These are phyloP conservation scores for Orchesellides sinensis DNA, from an alignment of 2,888 invertebrate genomes.

Conservation along the genomic window DNA sequence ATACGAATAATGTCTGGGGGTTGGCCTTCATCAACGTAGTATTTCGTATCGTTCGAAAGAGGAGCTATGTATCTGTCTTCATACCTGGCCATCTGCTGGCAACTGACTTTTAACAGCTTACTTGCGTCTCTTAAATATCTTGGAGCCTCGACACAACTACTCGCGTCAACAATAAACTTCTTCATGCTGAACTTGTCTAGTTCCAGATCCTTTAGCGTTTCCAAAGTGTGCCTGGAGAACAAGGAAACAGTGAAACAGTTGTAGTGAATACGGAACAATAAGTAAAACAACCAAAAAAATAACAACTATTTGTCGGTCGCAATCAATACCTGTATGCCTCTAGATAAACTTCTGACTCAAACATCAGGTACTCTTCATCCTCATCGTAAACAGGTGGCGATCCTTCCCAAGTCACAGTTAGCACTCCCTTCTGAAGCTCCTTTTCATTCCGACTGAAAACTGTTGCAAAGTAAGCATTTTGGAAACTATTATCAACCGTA, in stretches of 20 bases:
- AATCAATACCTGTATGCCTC: constrained; percentile 90
- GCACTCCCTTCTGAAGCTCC: constrained; percentile 81
- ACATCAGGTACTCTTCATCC: constrained; percentile 81
- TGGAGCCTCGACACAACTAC: constrained; percentile 76
- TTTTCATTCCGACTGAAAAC: constrained; percentile 81
- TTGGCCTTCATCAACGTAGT: constrained; percentile 20
- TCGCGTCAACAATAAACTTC: constrained; percentile 82
- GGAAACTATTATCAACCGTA: constrained; percentile 81
- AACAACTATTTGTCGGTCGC: no score
- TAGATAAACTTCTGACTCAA: constrained; percentile 88
- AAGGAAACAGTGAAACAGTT: no score
- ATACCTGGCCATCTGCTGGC: no score
- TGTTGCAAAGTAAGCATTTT: constrained; percentile 82
- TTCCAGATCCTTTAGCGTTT: constrained; percentile 80
- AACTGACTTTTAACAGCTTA: constrained; percentile 37
- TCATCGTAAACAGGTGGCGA: constrained; percentile 53
- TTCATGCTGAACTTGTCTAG: constrained; percentile 82
- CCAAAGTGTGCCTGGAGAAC: constrained; percentile 66
- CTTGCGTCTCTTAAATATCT: constrained; percentile 76
- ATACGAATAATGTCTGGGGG: constrained; percentile 57
- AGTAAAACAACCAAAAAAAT: no score
- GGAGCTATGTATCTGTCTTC: constrained; percentile 44
- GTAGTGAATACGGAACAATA: no score
- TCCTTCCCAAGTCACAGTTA: constrained; percentile 75
- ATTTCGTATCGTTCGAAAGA: constrained; percentile 34